Conservation (phyloP, 1,140 invertebrate species). For the Eriosoma lanigerum region DNA sequence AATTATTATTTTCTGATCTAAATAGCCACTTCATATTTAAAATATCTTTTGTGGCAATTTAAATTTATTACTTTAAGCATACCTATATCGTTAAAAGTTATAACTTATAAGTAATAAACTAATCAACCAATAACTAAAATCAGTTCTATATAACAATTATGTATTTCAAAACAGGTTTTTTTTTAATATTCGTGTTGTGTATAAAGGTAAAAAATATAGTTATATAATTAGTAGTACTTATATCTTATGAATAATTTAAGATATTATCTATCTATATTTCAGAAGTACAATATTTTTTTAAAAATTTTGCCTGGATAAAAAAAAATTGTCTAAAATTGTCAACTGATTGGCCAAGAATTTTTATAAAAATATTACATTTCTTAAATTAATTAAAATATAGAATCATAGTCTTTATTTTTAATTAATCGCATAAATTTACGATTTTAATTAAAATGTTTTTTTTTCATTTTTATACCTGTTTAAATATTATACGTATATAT, state of each 20-base stretch:
- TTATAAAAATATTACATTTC: too few species aligned
- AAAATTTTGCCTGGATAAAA: background rate
- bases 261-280: background rate
- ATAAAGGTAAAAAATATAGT: too few species aligned
- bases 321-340: background rate
- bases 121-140: too few species aligned
- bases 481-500: too few species aligned
- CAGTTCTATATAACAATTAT: too few species aligned
- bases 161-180: slow-evolving; percentile 7
- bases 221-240: background rate
- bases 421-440: too few species aligned
- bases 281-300: background rate
- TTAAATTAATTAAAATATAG: background rate
- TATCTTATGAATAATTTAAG: slow-evolving; percentile 9
- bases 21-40: slow-evolving; percentile 8
- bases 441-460: too few species aligned
- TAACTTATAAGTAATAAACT: too few species aligned
- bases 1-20: slow-evolving; percentile 19
- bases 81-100: background rate
- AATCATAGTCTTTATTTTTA: too few species aligned
- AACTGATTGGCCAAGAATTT: too few species aligned
- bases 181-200: background rate
- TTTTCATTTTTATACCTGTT: too few species aligned
- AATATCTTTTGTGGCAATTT: background rate
- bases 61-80: slow-evolving; percentile 16